Conservation (phyloP, 2,113 vertebrate species). For the Shinisaurus crocodilurus region DNA sequence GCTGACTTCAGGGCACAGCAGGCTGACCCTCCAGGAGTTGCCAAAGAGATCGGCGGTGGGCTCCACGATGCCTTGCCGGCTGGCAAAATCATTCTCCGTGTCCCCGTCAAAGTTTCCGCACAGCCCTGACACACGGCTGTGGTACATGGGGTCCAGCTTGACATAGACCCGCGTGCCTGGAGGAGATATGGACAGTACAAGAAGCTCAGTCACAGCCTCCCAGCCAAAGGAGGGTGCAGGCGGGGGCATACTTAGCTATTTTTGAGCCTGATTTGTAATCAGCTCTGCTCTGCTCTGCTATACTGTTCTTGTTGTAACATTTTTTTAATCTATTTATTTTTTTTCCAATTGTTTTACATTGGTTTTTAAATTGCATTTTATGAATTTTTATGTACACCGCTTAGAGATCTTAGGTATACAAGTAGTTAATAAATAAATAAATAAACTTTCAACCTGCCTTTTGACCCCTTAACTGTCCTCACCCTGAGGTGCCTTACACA, state of each 20-base stretch:
- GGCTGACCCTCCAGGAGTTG: constrained; percentile 92
- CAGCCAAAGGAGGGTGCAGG: rapidly evolving
- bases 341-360: too few relatives aligned
- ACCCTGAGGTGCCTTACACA: neutral
- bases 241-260: too few relatives aligned
- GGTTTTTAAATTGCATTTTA: too few relatives aligned
- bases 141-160: constrained; percentile 80
- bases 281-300: too few relatives aligned
- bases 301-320: too few relatives aligned
- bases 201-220: neutral
- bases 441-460: neutral
- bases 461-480: neutral
- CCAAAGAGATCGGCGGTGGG: constrained; percentile 86
- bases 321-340: too few relatives aligned
- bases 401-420: too few relatives aligned
- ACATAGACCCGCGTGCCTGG: constrained; percentile 89
- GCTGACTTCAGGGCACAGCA: constrained; percentile 85
- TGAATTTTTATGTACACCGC: too few relatives aligned
- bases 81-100: constrained; percentile 87
- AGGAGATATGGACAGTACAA: neutral
- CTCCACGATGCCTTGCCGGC: constrained; percentile 86
- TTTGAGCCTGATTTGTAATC: too few relatives aligned
- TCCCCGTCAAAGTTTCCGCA: constrained; percentile 93
- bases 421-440: too few relatives aligned
- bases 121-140: constrained; percentile 83